Evolutionary conservation across 2,888 invertebrate genomes (phyloP).

Genomic region (Dasysyrphus albostriatus): DNA sequence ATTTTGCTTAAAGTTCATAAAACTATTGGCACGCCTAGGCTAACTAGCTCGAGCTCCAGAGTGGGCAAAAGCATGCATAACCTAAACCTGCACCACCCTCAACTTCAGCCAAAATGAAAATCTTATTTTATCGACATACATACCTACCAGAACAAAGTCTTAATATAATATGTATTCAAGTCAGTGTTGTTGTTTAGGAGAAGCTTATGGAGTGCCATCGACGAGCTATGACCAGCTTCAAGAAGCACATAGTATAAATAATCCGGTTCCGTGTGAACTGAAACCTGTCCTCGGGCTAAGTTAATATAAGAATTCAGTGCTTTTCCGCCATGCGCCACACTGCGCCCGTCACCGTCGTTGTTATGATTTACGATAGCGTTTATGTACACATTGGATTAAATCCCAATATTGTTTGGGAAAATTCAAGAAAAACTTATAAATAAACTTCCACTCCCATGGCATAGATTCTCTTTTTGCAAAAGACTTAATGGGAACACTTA

Average conservation of each 20-base stretch:
- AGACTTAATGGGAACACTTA: conserved; percentile 21
- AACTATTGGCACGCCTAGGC: conserved; percentile 19
- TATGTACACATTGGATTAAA: conserved; percentile 37
- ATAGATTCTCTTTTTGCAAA: conserved; percentile 35
- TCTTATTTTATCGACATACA: neutral
- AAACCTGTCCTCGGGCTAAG: conserved; percentile 77
- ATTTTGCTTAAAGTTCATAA: conserved; percentile 51
- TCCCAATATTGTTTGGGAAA: conserved; percentile 43
- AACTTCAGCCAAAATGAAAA: conserved; percentile 5
- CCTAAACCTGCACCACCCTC: conserved; percentile 57
- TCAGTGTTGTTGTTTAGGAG: neutral
- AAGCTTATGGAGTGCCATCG: conserved; percentile 31
- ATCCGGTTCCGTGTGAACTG: conserved; percentile 80
- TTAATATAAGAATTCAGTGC: conserved; percentile 47
- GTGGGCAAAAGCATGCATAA: conserved; percentile 26
- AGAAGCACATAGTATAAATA: conserved; percentile 43
- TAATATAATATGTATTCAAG: neutral
- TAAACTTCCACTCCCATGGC: conserved; percentile 53
- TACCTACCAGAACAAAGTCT: neutral
- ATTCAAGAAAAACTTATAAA: conserved; percentile 7
- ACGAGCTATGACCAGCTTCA: conserved; percentile 8
- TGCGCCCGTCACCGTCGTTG: neutral
- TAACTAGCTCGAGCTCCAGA: neutral
- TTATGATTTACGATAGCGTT: conserved; percentile 64
- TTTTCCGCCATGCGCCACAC: conserved; percentile 8